A percentile compares a stretch with the other conserved stretches of the same genome.
Evolutionary conservation across 2,888 invertebrate genomes (phyloP).

Genomic region (Chymomyza fuscimana): DNA sequence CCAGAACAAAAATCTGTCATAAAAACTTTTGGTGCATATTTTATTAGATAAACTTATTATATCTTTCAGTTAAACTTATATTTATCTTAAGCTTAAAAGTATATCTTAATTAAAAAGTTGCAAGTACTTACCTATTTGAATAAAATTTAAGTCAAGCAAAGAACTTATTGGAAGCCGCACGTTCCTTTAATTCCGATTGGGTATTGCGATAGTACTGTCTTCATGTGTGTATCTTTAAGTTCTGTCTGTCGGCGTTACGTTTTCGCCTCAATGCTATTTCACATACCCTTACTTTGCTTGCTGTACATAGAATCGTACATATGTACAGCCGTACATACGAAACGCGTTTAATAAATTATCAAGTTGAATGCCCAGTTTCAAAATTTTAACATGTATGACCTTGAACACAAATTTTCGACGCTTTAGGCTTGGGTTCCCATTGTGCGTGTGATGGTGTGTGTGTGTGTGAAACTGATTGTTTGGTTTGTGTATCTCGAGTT

Average conservation of each 20-base stretch:
- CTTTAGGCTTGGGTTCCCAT: slow-evolving; percentile 28
- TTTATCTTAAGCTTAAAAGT: too few relatives aligned
- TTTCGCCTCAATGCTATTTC: background rate
- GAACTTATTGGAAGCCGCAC: too few relatives aligned
- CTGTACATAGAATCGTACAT: background rate
- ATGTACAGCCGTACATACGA: slow-evolving; percentile 13
- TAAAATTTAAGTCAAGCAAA: too few relatives aligned
- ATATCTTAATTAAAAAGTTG: too few relatives aligned
- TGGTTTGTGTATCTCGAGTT: background rate
- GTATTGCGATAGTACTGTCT: background rate
- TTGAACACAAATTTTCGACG: slow-evolving; percentile 74
- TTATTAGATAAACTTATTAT: too few relatives aligned
- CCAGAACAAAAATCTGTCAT: too few relatives aligned
- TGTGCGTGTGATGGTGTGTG: slow-evolving; percentile 1
- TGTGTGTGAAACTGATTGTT: background rate
- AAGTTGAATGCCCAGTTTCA: slow-evolving; percentile 77
- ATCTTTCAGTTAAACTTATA: too few relatives aligned
- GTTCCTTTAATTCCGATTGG: background rate
- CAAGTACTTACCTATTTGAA: too few relatives aligned
- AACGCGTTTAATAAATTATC: slow-evolving; percentile 75
- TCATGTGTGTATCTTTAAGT: background rate
- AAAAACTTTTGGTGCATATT: too few relatives aligned
- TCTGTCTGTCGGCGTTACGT: background rate
- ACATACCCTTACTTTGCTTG: background rate
- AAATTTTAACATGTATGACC: slow-evolving; percentile 70